A percentile compares a stretch with the other conserved stretches of the same genome.
Evolutionary conservation across 2,113 vertebrate genomes (phyloP).

Genomic region (Promerops cafer): DNA sequence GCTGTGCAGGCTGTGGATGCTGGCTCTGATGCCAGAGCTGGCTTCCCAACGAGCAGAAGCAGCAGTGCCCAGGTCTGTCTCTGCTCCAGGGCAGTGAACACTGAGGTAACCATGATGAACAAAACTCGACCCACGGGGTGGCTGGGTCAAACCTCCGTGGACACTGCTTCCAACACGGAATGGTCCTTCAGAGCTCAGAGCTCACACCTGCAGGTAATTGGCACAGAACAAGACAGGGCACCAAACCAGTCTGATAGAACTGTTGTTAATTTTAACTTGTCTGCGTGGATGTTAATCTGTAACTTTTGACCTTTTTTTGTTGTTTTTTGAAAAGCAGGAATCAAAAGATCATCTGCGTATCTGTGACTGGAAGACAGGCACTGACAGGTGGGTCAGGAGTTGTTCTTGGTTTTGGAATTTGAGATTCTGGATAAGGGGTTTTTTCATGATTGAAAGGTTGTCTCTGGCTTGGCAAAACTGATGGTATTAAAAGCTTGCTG

Average conservation of each 20-base stretch:
- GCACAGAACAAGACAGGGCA: background rate
- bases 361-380: background rate
- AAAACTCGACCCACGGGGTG: background rate
- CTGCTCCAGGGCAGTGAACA: conserved; percentile 45
- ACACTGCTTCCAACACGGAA: conserved; percentile 29
- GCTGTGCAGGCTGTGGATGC: conserved; percentile 25
- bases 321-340: background rate
- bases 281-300: background rate
- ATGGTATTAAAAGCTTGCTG: background rate
- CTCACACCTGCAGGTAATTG: conserved; percentile 26
- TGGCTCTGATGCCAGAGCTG: conserved; percentile 35
- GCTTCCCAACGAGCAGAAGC: conserved; percentile 45
- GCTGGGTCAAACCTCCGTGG: background rate
- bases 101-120: conserved; percentile 53
- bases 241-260: background rate
- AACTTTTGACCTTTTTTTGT: background rate
- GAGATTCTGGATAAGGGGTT: background rate
- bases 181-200: background rate
- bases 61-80: background rate
- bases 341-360: background rate
- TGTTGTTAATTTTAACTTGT: background rate
- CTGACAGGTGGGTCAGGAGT: conserved; percentile 39
- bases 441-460: background rate
- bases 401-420: background rate
- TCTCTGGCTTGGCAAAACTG: background rate